These are phyloP conservation scores for Rattus norvegicus DNA, from an alignment of 2,113 vertebrate genomes.

Conservation along the genomic window GRCr8 NC_086024.1:129367001-129367500, in stretches of 20 bases:
- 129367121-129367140: too few relatives aligned
- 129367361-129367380: background rate
- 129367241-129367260: background rate
- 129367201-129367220: background rate
- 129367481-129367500: background rate
- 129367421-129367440: background rate
- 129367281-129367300: background rate
- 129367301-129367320: background rate
- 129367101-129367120: too few relatives aligned
- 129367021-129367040: too few relatives aligned
- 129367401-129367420: rapidly evolving
- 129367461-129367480: rapidly evolving
- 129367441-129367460: rapidly evolving
- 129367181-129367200: too few relatives aligned
- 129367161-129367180: too few relatives aligned
- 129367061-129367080: too few relatives aligned
- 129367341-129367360: background rate
- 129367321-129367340: background rate
- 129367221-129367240: background rate
- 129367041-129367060: too few relatives aligned
- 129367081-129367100: too few relatives aligned
- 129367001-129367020: too few relatives aligned
- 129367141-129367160: too few relatives aligned
- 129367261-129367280: too few relatives aligned
- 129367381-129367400: rapidly evolving